Percentiles rank a stretch among this genome's conserved stretches.
phyloP scores from a whole-genome alignment of 1,140 invertebrate genomes.

The Lysiphlebus fabarum region DNA sequence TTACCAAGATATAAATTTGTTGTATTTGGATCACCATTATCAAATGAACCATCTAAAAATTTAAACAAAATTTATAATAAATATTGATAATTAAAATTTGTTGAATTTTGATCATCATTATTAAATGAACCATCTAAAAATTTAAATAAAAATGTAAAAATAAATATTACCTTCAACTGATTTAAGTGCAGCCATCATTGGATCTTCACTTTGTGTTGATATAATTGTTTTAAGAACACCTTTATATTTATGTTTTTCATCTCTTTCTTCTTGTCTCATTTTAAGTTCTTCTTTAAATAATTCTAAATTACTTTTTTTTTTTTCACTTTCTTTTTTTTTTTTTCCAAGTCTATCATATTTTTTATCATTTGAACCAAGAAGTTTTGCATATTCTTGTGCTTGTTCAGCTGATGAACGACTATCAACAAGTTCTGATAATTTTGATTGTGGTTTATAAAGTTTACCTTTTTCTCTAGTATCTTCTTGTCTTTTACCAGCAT shows the following conservation, averaged over 20 bases:
- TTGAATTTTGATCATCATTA: too few relatives aligned
- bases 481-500: conserved; percentile 89
- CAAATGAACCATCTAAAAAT: conserved; percentile 71
- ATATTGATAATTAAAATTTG: too few relatives aligned
- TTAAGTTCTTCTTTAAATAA: conserved; percentile 93
- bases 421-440: conserved; percentile 60
- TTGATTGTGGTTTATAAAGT: conserved; percentile 88
- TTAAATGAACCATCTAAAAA: not conserved
- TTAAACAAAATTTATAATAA: too few relatives aligned
- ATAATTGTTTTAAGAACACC: conserved; percentile 58
- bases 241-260: conserved; percentile 92
- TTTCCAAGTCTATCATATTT: conserved; percentile 69
- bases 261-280: conserved; percentile 94
- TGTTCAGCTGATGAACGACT: conserved; percentile 57
- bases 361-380: conserved; percentile 60
- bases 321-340: conserved; percentile 81
- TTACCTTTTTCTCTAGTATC: conserved; percentile 87
- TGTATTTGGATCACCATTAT: conserved; percentile 93
- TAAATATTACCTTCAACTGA: conserved; percentile 46
- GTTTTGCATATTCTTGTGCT: conserved; percentile 70
- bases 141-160: not conserved
- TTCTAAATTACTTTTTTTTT: conserved; percentile 96
- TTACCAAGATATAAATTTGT: conserved; percentile 98
- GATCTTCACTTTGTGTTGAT: conserved; percentile 44
- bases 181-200: conserved; percentile 51